phyloP scores from a whole-genome alignment of 2,888 invertebrate genomes.

The Strigamia maritima region DNA sequence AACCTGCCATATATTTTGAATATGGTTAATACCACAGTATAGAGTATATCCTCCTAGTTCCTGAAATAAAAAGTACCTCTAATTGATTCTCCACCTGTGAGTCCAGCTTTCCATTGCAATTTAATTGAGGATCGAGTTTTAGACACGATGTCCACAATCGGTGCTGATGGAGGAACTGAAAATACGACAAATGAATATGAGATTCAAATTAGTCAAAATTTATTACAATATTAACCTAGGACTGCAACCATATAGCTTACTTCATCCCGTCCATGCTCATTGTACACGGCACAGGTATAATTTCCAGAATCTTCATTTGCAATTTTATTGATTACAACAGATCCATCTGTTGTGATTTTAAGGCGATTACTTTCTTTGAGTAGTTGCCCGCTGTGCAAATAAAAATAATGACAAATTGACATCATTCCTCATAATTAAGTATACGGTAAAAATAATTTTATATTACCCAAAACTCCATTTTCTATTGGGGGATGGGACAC shows the following conservation, averaged over 20 bases:
- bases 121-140: conserved; percentile 44
- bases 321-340: neutral
- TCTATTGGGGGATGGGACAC: conserved; percentile 12
- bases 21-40: neutral
- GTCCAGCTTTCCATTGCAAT: conserved; percentile 43
- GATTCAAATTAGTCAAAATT: neutral
- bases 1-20: neutral
- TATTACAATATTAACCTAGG: neutral
- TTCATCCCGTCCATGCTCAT: conserved; percentile 1
- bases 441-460: too few relatives aligned
- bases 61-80: neutral
- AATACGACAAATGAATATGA: neutral
- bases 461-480: conserved; percentile 29
- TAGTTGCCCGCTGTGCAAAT: neutral
- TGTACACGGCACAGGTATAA: neutral
- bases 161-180: conserved; percentile 46
- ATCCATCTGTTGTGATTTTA: neutral
- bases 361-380: neutral
- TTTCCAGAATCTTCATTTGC: neutral
- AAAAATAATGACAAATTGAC: neutral
- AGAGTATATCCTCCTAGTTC: neutral
- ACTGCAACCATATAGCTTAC: conserved; percentile 11
- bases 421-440: too few relatives aligned
- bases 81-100: conserved; percentile 38
- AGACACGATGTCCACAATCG: conserved; percentile 43